Conservation (phyloP, 2,113 vertebrate species). For the Pristiophorus japonicus region DNA sequence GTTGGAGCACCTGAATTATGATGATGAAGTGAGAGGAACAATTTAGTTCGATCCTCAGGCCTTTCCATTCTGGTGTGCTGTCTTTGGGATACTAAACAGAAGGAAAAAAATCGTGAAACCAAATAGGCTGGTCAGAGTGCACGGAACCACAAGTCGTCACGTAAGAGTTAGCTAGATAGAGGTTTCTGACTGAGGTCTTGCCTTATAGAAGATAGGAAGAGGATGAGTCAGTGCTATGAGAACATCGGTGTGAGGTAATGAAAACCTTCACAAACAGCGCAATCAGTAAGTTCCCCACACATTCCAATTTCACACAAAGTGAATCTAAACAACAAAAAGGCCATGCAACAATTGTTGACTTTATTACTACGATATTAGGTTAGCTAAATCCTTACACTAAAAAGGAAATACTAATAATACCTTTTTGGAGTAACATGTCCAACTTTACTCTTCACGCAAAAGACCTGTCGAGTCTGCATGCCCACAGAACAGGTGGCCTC, state of each 20-base stretch:
- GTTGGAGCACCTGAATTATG: neutral
- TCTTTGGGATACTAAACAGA: neutral
- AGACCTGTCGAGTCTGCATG: slow-evolving; percentile 72
- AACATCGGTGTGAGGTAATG: too few relatives aligned
- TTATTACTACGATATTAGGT: neutral
- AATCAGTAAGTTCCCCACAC: neutral
- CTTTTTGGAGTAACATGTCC: slow-evolving; percentile 79
- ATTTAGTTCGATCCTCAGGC: neutral
- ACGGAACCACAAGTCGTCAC: too few relatives aligned
- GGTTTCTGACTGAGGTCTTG: too few relatives aligned
- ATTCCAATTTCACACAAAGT: neutral
- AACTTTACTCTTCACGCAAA: slow-evolving; percentile 69
- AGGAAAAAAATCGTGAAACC: neutral
- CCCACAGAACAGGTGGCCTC: slow-evolving; percentile 68
- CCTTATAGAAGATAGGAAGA: too few relatives aligned
- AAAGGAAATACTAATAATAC: slow-evolving; percentile 61
- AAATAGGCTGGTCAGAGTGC: neutral
- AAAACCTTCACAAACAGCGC: too few relatives aligned
- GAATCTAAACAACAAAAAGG: neutral
- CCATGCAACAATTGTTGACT: neutral
- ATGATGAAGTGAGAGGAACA: neutral
- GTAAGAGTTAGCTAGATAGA: too few relatives aligned
- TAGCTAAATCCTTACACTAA: neutral
- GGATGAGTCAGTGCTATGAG: too few relatives aligned
- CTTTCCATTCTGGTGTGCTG: neutral